phyloP scores from a whole-genome alignment of 2,797 vertebrate species.

The Liasis olivaceus region DNA sequence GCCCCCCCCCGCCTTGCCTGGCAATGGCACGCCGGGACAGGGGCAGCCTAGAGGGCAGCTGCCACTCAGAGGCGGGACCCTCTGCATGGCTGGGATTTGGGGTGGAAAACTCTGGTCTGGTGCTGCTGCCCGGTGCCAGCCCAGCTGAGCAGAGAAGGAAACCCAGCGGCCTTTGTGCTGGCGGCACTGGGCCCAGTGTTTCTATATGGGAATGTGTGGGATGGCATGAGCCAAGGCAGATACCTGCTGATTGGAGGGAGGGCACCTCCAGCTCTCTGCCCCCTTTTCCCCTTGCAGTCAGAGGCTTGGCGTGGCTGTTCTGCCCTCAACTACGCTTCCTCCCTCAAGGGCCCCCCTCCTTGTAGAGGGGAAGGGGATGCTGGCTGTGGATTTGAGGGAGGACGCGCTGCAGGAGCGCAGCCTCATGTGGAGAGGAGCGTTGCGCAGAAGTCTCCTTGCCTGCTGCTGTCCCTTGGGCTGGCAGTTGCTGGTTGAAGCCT shows the following conservation, averaged over 20 bases:
- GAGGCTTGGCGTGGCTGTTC: background rate
- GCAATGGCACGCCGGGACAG: background rate
- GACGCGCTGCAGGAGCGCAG: background rate
- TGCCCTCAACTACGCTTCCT: background rate
- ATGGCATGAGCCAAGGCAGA: background rate
- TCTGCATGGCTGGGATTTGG: background rate
- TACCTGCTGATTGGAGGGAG: background rate
- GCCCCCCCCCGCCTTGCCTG: background rate
- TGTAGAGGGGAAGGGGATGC: background rate
- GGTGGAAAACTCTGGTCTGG: background rate
- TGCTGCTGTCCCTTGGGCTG: background rate
- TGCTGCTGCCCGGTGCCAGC: conserved; percentile 23
- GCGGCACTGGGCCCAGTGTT: background rate
- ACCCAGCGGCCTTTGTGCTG: background rate
- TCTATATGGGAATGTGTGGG: conserved; percentile 4
- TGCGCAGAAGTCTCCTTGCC: background rate
- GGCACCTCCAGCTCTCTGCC: background rate
- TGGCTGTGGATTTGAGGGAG: background rate
- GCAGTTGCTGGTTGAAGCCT: background rate
- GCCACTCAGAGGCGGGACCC: background rate
- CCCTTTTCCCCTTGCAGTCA: conserved; percentile 27
- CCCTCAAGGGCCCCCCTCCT: too few relatives aligned
- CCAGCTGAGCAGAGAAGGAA: background rate
- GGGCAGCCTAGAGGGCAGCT: background rate
- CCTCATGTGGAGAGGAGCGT: background rate